Evolutionary conservation across 2,888 invertebrate species (phyloP), one percentile per base, ranked within the genome.

Genomic region (Cheilosia grossa): DNA sequence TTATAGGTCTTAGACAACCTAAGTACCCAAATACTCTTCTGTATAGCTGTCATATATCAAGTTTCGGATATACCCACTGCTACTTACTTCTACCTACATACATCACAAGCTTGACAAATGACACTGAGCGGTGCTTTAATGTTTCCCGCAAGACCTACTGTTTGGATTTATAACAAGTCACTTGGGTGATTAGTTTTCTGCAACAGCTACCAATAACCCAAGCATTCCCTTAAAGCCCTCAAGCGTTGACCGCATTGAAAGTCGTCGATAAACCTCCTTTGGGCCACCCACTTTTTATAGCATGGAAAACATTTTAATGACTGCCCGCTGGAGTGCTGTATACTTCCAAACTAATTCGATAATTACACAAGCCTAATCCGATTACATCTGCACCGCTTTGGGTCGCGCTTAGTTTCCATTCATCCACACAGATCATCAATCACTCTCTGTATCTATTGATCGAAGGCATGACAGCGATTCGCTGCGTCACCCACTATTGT

Each of bases 401-500:
- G 30, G 10, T 9, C 7, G 13, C 63, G 40, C 4, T 56, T 33
- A 9, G 51, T 54, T 49, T 63, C 21, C 42, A 61, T 33, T 24
- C 49, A 10, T 56, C 42, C 56, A 75, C 37, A 9, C 13, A 27
- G 59, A 72, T 73, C 73, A 82, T 82, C 44, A 82, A 82, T 82
- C 82, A 82, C 47, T 66, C 17, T 19, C 37, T n/a, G 47, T 54
- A 74, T 70, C 58, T 58, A 15, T 74, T 19, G 47, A 13, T 44
- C 24, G 37, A 83, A 40, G 67, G 49, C 37, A 10, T 21, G 56
- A 47, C 19, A 54, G 24, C 2, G 63, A 49, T 63, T 75, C 70
- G 69, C 83, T 44, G 40, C 33, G 70, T 80, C 83, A 85, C 64
- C 17, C 54, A 37, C 74, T 51, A 51, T 63, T 66, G 42, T 77